Percentiles rank a stretch among this genome's conserved stretches.
Evolutionary conservation across 2,113 vertebrate genomes (phyloP).

Genomic region (Cochlearius cochlearius): DNA sequence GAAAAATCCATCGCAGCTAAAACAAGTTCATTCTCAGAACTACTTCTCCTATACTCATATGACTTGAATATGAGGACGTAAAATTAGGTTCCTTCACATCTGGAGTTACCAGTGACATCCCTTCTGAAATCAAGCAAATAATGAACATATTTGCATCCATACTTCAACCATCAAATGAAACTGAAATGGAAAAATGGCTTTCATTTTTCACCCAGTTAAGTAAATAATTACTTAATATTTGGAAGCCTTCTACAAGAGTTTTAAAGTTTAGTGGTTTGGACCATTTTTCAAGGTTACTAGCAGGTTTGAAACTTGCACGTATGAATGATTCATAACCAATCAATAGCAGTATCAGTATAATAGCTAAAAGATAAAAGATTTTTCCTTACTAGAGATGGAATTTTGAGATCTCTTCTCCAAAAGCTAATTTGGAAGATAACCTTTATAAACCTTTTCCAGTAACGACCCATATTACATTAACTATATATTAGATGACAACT

Average conservation of each 20-base stretch:
- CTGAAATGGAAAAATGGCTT: neutral
- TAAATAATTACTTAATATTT: neutral
- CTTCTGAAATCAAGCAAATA: neutral
- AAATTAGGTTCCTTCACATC: neutral
- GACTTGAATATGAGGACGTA: neutral
- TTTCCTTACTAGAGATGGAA: neutral
- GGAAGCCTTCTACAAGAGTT: neutral
- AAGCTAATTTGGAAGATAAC: neutral
- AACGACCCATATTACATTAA: neutral
- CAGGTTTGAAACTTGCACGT: neutral
- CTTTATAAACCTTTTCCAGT: neutral
- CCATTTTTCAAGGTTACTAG: neutral
- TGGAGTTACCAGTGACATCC: neutral
- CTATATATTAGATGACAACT: neutral
- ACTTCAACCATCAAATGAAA: neutral
- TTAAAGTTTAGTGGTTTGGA: neutral
- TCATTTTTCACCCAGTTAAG: neutral
- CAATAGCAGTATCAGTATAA: neutral
- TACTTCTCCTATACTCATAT: neutral
- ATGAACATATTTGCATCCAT: neutral
- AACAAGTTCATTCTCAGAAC: neutral
- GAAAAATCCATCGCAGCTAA: neutral
- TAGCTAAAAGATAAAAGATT: neutral
- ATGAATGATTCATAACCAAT: neutral
- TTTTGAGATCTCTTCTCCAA: neutral